These are phyloP conservation scores for Emydoidea blandingii DNA, from an alignment of 2,797 vertebrate genomes.

Conservation along the genomic window DNA sequence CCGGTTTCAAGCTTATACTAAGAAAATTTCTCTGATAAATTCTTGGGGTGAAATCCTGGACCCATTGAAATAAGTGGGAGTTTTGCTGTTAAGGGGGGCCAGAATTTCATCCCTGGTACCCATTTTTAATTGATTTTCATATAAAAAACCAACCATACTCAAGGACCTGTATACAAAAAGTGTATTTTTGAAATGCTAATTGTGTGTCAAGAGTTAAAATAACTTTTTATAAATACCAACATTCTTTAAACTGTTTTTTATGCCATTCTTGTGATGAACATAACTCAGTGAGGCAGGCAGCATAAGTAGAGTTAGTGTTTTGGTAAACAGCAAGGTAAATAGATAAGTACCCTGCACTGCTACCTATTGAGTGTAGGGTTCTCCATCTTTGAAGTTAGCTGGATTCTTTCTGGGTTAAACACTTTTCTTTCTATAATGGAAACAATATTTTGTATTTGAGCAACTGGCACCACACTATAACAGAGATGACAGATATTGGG, in stretches of 20 bases:
- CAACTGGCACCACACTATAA: background rate
- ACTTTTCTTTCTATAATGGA: rapidly evolving
- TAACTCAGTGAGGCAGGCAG: background rate
- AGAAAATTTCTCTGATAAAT: background rate
- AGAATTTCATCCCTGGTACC: background rate
- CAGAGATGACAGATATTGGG: background rate
- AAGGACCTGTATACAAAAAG: background rate
- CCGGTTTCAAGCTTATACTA: background rate
- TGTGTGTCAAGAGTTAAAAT: background rate
- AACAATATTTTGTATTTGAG: background rate
- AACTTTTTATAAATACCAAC: background rate
- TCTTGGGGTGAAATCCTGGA: background rate
- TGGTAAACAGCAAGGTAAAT: background rate
- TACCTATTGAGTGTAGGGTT: background rate
- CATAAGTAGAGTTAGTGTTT: background rate
- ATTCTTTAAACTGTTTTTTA: background rate
- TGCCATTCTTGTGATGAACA: background rate
- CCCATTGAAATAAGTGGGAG: background rate
- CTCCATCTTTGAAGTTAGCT: background rate
- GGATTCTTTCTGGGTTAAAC: background rate
- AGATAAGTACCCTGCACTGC: background rate
- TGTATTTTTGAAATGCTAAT: background rate
- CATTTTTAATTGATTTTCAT: background rate
- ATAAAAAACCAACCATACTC: background rate
- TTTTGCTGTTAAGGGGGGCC: background rate